Evolutionary conservation across 1,140 invertebrate genomes (phyloP), one percentile per base, ranked within the genome.

Genomic region (Drosophila repleta): DNA sequence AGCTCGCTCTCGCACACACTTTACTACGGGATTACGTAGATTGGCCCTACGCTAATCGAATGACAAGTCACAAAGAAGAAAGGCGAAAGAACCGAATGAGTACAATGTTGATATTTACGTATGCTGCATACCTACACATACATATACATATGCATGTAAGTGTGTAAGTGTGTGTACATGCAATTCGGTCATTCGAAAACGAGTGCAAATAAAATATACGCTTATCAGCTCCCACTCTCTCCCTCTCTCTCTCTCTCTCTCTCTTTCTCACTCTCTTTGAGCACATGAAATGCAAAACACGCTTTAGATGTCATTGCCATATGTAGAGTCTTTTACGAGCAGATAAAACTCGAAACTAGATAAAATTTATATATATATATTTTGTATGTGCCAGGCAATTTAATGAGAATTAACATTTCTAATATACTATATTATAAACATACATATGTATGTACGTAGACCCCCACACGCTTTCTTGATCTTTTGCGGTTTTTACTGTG

Each of bases 171-270:
- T 39, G 4, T 29, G 21, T 18, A n/a, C 61, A 55, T 68, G 62
- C 55, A 69, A 55, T 53, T 65, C 64, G 69, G 69, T 65, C 69
- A 65, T 35, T 71, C 26, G 60, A 51, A 46, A 66, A 66, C n/a
- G 43, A 57, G 49, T 58, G 46, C 24, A 39, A 55, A 56, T 69
- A 21, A 46, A 46, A 20, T 21, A 55, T 41, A 69, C 55, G 43
- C 60, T 70, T 70, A 70, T 70, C 67, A 63, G 51, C 35, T 37
- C 46, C 66, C 39, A 17, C 7, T 61, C 37, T 7, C 64, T 51
- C 64, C 49, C 26, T n/a, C 37, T 2, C 2, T 39, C 37, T 2
- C 11, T 39, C 10, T 39, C 6, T 41, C 39, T 41, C n/a, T 41
- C 39, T 41, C 65, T 67, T 15, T 10, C 65, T 61, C 56, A 52